phyloP scores from a whole-genome alignment of 1,140 invertebrate species.

The Diplogasteroides magnus region DNA sequence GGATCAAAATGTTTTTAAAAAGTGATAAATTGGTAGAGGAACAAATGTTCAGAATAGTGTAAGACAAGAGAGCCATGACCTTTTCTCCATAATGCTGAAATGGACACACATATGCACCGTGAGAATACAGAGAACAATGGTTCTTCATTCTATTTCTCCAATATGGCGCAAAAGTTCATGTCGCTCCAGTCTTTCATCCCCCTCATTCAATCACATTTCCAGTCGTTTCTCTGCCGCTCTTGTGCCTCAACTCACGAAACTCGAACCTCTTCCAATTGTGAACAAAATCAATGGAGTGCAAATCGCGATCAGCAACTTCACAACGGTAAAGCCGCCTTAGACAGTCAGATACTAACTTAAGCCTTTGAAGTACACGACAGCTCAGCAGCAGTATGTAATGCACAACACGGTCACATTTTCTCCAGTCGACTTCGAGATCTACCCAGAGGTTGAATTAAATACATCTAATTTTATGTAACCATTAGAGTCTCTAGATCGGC shows the following conservation, averaged over 20 bases:
- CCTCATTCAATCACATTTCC: constrained; percentile 42
- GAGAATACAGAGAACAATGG: too few relatives aligned
- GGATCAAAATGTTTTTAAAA: too few relatives aligned
- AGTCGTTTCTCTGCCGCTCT: constrained; percentile 43
- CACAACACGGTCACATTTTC: constrained; percentile 5
- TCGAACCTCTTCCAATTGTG: constrained; percentile 37
- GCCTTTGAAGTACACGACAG: not conserved
- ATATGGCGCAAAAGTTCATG: too few relatives aligned
- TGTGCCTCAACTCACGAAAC: constrained; percentile 45
- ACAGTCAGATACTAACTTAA: too few relatives aligned
- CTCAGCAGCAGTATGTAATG: constrained; percentile 7
- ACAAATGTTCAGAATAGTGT: too few relatives aligned
- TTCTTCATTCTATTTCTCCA: too few relatives aligned
- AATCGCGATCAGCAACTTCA: not conserved
- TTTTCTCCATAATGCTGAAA: too few relatives aligned
- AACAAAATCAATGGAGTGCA: constrained; percentile 21
- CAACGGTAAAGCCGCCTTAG: not conserved
- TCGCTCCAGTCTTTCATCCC: constrained; percentile 32
- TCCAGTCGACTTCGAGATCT: constrained; percentile 7
- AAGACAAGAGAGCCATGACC: too few relatives aligned
- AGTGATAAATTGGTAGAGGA: too few relatives aligned
- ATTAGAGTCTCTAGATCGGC: too few relatives aligned
- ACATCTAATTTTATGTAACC: too few relatives aligned
- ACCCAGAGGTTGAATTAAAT: not conserved
- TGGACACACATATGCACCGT: too few relatives aligned